These are phyloP conservation scores for Numida meleagris DNA, from an alignment of 2,113 vertebrate species.

Conservation along the genomic window DNA sequence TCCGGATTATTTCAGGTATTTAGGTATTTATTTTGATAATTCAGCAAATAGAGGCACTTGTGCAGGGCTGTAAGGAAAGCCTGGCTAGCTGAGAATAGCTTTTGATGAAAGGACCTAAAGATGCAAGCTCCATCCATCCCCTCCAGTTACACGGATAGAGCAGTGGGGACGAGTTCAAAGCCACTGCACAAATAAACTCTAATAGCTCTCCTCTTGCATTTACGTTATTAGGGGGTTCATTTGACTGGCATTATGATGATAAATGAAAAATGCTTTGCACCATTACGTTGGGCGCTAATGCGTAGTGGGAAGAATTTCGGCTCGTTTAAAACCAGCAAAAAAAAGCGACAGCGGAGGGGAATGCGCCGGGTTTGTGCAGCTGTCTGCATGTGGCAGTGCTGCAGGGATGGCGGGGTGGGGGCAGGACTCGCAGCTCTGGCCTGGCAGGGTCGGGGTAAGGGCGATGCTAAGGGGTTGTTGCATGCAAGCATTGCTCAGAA, in stretches of 20 bases:
- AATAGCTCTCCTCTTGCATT: conserved; percentile 75
- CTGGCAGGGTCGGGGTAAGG: neutral
- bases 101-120: neutral
- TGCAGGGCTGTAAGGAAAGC: neutral
- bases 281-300: conserved; percentile 77
- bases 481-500: neutral
- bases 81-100: neutral
- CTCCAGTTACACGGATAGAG: neutral
- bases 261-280: conserved; percentile 78
- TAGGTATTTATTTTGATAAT: neutral
- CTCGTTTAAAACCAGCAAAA: conserved; percentile 1
- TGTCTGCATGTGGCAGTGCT: neutral
- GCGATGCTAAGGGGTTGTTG: neutral
- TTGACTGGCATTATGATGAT: conserved; percentile 80
- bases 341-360: conserved; percentile 2
- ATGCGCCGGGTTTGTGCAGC: neutral
- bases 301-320: conserved; percentile 69
- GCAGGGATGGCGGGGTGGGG: too few relatives aligned
- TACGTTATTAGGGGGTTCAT: conserved; percentile 74
- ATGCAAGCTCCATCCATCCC: neutral
- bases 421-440: too few relatives aligned
- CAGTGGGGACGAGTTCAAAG: conserved; percentile 64
- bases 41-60: accelerated
- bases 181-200: conserved; percentile 70
- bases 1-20: neutral